These are phyloP conservation scores for Papilio glaucus DNA, from an alignment of 1,140 invertebrate genomes.

Conservation along the genomic window DNA sequence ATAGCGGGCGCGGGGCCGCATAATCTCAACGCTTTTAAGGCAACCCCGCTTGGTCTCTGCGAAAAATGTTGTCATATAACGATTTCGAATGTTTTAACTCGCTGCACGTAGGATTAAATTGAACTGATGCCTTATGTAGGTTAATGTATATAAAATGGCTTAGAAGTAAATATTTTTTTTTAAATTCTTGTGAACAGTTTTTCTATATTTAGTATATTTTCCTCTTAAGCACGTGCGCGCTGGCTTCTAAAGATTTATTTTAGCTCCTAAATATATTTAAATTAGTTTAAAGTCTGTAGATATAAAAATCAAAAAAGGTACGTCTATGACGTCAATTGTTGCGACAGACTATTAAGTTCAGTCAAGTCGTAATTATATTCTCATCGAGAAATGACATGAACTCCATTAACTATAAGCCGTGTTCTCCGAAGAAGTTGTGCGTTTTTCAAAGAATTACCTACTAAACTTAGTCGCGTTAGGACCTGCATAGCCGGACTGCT, in stretches of 20 bases:
- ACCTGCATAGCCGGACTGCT: too few species aligned
- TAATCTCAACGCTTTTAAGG: slow-evolving; percentile 72
- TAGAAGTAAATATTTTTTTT: slow-evolving; percentile 1
- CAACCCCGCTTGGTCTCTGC: slow-evolving; percentile 61
- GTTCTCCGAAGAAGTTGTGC: too few species aligned
- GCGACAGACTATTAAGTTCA: too few species aligned
- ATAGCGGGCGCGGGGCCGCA: slow-evolving; percentile 68
- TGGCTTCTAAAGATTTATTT: not conserved
- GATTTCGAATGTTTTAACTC: slow-evolving; percentile 63
- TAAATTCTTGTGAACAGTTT: not conserved
- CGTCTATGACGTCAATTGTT: not conserved
- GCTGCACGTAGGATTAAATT: slow-evolving; percentile 45
- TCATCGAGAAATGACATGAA: too few species aligned
- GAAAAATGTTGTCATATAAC: slow-evolving; percentile 79
- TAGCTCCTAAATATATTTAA: not conserved
- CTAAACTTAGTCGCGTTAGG: too few species aligned
- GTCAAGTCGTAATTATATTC: too few species aligned
- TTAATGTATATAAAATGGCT: slow-evolving; percentile 39
- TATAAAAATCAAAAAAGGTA: not conserved
- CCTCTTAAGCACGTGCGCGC: not conserved
- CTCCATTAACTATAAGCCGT: too few species aligned
- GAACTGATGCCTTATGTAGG: slow-evolving; percentile 44
- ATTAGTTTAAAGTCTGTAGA: not conserved
- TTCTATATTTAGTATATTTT: slow-evolving; percentile 12
- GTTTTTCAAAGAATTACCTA: too few species aligned